Evolutionary conservation across 2,113 vertebrate genomes (phyloP), one percentile per base, ranked within the genome.

Genomic region (Mohoua ochrocephala): DNA sequence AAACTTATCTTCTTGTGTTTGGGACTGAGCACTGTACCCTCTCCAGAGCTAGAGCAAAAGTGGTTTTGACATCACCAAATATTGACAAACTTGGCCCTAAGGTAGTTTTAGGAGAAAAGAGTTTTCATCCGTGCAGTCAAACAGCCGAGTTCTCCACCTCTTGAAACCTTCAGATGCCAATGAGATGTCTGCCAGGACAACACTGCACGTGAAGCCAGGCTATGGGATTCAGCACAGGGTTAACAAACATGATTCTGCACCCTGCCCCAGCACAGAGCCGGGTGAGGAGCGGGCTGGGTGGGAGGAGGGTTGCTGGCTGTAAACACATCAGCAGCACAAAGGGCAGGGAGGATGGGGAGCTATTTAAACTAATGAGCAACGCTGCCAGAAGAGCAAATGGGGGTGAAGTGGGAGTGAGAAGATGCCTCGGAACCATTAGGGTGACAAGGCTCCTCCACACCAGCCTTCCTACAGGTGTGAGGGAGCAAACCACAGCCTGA

Each of bases 311-410:
- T 95, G 93, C 94, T 95, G 94, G 86, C 85, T 88, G 88, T 95
- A 96, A 97, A 97, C 27, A 41, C 76, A 95, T 84, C 91, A 91
- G 50, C 77, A 64, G 82, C 67, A 63, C 47, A 73, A 94, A 93
- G 65, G 54, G 71, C 95, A 96, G 60, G 64, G 87, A 95, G 76
- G 86, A 84, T 67, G 86, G 75, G 87, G 47, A 86, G 93, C 76
- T 49, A n/a, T 67, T 96, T 67, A 39, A 92, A 27, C 30, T 91
- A 87, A 95, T 67, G 86, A 95, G 44, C 3, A 6, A 68, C 6
- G 7, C 45, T 90, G 74, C 27, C n/a, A 7, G 50, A 31, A 64
- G 57, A 84, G 42, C 63, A 95, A 95, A 97, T 84, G 73, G 52
- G 68, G 56, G 41, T 91, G 42, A 95, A 92, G 53, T 47, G 47